These are phyloP conservation scores for Leptodactylus fuscus DNA, from an alignment of 2,113 vertebrate species.

Conservation along the genomic window DNA sequence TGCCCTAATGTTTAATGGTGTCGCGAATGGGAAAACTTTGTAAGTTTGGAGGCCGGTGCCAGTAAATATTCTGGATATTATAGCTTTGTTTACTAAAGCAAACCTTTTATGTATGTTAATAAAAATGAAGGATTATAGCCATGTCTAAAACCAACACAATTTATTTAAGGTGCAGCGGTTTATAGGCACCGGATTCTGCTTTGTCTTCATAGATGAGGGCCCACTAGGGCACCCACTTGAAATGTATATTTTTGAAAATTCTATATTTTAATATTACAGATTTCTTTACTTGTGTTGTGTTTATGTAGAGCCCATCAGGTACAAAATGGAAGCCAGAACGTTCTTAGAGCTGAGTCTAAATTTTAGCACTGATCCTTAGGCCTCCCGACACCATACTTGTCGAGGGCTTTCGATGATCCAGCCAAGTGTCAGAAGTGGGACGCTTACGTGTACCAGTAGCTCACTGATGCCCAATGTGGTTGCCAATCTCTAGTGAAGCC, in stretches of 20 bases:
- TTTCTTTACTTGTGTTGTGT: neutral
- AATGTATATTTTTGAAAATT: neutral
- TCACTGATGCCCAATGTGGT: no score
- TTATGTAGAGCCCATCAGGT: neutral
- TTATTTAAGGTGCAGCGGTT: conserved; percentile 1
- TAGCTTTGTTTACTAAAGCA: conserved; percentile 7
- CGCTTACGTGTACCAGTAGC: no score
- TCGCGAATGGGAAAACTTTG: neutral
- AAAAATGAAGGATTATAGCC: conserved; percentile 42
- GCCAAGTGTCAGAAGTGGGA: no score
- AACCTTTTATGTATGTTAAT: conserved; percentile 30
- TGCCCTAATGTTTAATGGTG: conserved; percentile 17
- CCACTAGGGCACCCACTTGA: neutral
- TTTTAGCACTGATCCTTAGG: no score
- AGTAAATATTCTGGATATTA: conserved; percentile 4
- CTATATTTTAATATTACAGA: neutral
- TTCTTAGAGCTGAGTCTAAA: neutral
- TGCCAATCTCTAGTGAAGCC: no score
- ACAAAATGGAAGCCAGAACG: neutral
- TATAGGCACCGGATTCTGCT: neutral
- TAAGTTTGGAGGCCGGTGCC: neutral
- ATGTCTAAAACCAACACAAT: neutral
- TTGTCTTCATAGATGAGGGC: neutral
- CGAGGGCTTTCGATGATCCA: no score
- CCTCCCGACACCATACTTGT: no score